phyloP scores from a whole-genome alignment of 2,888 invertebrate species.

The Agrotis clavis region DNA sequence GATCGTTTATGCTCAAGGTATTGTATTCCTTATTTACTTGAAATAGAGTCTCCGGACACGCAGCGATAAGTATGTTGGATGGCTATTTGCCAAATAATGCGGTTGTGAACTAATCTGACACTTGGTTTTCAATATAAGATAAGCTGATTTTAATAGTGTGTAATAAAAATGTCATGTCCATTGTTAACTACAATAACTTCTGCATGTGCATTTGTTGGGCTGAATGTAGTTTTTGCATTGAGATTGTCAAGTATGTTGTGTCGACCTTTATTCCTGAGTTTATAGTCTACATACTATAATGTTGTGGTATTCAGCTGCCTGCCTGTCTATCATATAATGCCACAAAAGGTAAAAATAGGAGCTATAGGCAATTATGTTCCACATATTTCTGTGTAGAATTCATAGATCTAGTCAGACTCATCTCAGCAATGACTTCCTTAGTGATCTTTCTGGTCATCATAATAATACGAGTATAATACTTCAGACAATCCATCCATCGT shows the following conservation, averaged over 20 bases:
- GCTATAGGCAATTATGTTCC: slow-evolving; percentile 1
- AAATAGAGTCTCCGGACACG: slow-evolving; percentile 26
- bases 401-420: not conserved
- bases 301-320: slow-evolving; percentile 38
- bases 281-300: not conserved
- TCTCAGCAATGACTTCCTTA: not conserved
- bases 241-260: not conserved
- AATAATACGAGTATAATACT: not conserved
- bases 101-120: slow-evolving; percentile 78
- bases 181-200: slow-evolving; percentile 37
- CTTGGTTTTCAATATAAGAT: slow-evolving; percentile 71
- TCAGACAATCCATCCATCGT: not conserved
- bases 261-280: not conserved
- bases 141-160: slow-evolving; percentile 67
- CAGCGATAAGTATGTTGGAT: slow-evolving; percentile 18
- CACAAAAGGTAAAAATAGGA: too few relatives aligned
- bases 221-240: slow-evolving; percentile 2
- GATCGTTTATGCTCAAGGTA: slow-evolving; percentile 56
- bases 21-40: slow-evolving; percentile 22
- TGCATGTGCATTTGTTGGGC: slow-evolving; percentile 33
- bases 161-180: slow-evolving; percentile 52
- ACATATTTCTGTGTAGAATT: not conserved
- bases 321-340: too few relatives aligned
- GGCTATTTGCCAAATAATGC: slow-evolving; percentile 73
- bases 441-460: not conserved